phyloP scores from a whole-genome alignment of 2,888 invertebrate genomes.

The Microplitis deprimator region DNA sequence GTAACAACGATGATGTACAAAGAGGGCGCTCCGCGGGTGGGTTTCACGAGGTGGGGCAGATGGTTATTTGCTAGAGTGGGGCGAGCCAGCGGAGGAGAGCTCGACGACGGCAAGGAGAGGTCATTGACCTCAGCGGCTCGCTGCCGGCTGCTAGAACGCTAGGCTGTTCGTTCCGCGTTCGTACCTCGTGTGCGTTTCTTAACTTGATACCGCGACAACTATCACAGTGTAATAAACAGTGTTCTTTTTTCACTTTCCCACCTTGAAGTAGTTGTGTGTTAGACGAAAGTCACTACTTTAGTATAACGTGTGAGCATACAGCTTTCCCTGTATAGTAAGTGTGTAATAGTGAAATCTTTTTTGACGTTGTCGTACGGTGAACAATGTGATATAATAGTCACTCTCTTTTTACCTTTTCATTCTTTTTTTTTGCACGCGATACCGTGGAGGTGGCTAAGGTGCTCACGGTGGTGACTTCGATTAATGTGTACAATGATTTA shows the following conservation, averaged over 20 bases:
- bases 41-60: conserved; percentile 23
- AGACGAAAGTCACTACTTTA: not conserved
- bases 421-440: not conserved
- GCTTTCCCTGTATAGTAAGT: conserved; percentile 14
- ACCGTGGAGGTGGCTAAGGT: conserved; percentile 16
- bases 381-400: conserved; percentile 4
- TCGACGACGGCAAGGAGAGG: conserved; percentile 68
- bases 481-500: conserved; percentile 2
- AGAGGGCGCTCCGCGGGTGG: conserved; percentile 23
- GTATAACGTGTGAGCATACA: not conserved
- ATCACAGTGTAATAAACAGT: conserved; percentile 21
- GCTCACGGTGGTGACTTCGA: not conserved
- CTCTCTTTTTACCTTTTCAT: conserved; percentile 12
- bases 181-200: conserved; percentile 64
- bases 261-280: conserved; percentile 9
- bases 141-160: conserved; percentile 71
- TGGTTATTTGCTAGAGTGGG: conserved; percentile 32
- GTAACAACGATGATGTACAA: conserved; percentile 2
- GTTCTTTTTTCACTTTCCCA: conserved; percentile 13
- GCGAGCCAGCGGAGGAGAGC: conserved; percentile 56
- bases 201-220: conserved; percentile 45
- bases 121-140: conserved; percentile 71
- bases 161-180: conserved; percentile 62
- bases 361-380: conserved; percentile 9
- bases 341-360: conserved; percentile 30